Evolutionary conservation across 2,113 vertebrate genomes (phyloP).

Genomic region (Sylvietta virens): DNA sequence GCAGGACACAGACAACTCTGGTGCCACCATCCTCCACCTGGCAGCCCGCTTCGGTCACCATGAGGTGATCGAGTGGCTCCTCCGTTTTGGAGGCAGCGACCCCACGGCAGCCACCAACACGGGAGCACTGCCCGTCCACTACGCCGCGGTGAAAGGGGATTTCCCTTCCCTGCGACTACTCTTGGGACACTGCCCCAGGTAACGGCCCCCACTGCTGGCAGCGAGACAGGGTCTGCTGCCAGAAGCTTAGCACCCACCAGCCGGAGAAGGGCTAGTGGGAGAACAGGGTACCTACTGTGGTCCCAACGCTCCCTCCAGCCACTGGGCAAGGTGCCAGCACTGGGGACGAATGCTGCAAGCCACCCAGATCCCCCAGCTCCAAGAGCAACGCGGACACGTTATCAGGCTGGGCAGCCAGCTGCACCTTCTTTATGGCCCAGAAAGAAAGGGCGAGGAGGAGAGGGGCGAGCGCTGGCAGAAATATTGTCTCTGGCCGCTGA

Average conservation of each 20-base stretch:
- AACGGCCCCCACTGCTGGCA: conserved; percentile 43
- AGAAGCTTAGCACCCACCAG: background rate
- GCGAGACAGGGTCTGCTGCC: background rate
- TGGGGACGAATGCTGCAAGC: background rate
- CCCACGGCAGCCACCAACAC: conserved; percentile 84
- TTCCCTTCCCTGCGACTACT: conserved; percentile 88
- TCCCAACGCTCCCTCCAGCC: background rate
- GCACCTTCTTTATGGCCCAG: background rate
- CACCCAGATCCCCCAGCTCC: background rate
- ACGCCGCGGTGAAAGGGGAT: conserved; percentile 97
- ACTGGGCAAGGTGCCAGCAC: background rate
- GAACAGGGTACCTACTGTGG: background rate
- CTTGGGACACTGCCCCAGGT: conserved; percentile 86
- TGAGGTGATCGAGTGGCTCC: conserved; percentile 89
- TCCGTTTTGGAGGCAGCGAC: conserved; percentile 83
- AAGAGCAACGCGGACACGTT: background rate
- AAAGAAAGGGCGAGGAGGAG: conserved; percentile 13
- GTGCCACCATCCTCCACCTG: conserved; percentile 92
- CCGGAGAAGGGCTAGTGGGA: background rate
- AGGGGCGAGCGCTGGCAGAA: conserved; percentile 5
- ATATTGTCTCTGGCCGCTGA: background rate
- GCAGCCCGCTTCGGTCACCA: conserved; percentile 95
- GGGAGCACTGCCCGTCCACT: conserved; percentile 90
- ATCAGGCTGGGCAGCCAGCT: background rate
- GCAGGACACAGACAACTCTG: conserved; percentile 91